Conservation (phyloP, 2,888 invertebrate genomes). For the Lamproptera curius region DNA sequence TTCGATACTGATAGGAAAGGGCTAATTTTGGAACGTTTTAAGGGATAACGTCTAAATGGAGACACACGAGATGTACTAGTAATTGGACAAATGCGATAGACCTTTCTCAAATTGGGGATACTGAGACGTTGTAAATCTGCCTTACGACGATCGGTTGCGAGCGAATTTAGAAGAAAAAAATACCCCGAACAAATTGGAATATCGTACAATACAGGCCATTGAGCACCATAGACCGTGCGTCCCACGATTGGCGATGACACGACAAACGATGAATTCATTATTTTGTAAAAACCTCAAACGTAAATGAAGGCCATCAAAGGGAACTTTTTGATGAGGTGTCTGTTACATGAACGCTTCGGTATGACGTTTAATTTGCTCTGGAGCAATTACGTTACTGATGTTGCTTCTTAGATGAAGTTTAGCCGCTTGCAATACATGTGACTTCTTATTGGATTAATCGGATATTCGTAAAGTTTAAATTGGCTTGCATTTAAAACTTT, state of each 20-base stretch:
- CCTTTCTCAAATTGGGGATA: constrained; percentile 20
- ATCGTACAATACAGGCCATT: constrained; percentile 12
- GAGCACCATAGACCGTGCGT: constrained; percentile 7
- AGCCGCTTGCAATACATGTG: neutral
- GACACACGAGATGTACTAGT: constrained; percentile 4
- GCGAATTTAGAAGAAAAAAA: neutral
- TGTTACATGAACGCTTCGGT: constrained; percentile 14
- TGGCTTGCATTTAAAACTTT: too few relatives aligned
- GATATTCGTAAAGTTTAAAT: neutral
- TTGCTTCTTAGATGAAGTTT: constrained; percentile 5
- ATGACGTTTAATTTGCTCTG: constrained; percentile 20
- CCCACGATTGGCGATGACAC: constrained; percentile 13
- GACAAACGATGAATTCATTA: constrained; percentile 20
- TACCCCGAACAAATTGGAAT: constrained; percentile 11
- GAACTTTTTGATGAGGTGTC: constrained; percentile 19
- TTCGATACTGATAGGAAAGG: too few relatives aligned
- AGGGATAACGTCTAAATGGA: neutral
- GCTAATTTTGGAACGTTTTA: too few relatives aligned
- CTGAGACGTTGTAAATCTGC: constrained; percentile 3
- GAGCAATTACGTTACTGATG: constrained; percentile 15
- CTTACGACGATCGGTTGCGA: neutral
- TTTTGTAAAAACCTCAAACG: constrained; percentile 12
- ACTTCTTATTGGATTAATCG: neutral
- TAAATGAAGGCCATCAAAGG: constrained; percentile 17
- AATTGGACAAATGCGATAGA: constrained; percentile 18